Evolutionary conservation across 2,113 vertebrate species (phyloP).

Genomic region (Heteronetta atricapilla): DNA sequence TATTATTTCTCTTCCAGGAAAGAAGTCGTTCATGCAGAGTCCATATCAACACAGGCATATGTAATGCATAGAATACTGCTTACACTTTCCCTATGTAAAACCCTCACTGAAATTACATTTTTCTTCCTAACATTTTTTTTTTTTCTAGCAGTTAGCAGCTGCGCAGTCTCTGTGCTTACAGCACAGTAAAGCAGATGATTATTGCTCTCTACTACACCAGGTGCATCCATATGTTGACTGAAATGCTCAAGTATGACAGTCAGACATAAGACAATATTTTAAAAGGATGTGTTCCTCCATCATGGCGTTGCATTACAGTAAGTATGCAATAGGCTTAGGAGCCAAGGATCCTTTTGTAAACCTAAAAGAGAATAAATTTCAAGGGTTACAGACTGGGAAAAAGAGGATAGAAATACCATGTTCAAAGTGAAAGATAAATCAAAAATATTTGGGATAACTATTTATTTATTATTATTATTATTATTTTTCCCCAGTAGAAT

Average conservation of each 20-base stretch:
- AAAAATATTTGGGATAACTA: background rate
- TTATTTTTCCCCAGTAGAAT: background rate
- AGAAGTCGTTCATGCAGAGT: background rate
- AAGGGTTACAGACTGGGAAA: background rate
- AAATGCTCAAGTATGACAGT: background rate
- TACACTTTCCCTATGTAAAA: background rate
- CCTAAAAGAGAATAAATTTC: background rate
- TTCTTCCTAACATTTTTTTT: background rate
- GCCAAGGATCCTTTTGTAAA: background rate
- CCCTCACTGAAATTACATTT: background rate
- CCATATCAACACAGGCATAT: background rate
- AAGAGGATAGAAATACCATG: background rate
- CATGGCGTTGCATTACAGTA: accelerated
- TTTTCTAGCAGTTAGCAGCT: background rate
- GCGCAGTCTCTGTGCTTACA: background rate
- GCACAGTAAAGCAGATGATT: background rate
- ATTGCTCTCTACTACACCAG: background rate
- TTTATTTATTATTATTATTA: background rate
- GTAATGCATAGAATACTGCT: background rate
- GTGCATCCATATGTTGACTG: background rate
- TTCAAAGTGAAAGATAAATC: background rate
- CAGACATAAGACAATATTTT: background rate
- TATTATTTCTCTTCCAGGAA: background rate
- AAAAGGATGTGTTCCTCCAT: background rate
- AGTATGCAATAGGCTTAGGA: background rate